These are phyloP conservation scores for Anadara kagoshimensis DNA, from an alignment of 1,140 invertebrate species.

Conservation along the genomic window DNA sequence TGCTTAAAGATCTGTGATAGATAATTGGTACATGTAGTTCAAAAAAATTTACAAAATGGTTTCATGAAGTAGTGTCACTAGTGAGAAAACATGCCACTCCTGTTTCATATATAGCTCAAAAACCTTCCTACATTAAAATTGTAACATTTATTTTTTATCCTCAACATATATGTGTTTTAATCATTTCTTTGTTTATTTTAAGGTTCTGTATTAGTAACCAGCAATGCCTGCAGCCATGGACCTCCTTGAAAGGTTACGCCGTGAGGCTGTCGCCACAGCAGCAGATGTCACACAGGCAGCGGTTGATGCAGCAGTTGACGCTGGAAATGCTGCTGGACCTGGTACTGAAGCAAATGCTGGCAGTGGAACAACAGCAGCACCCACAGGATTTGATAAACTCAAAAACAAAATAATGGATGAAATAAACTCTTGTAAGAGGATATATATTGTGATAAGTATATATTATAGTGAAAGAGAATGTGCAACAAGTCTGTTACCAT, in stretches of 20 bases:
- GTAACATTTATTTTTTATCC: too few relatives aligned
- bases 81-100: too few relatives aligned
- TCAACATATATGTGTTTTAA: not conserved
- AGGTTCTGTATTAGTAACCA: not conserved
- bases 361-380: conserved; percentile 21
- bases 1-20: too few relatives aligned
- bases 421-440: conserved; percentile 56
- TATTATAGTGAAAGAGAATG: not conserved
- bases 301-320: conserved; percentile 9
- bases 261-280: conserved; percentile 21
- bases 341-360: conserved; percentile 23
- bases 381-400: conserved; percentile 48
- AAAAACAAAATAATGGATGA: conserved; percentile 54
- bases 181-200: not conserved
- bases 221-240: conserved; percentile 42
- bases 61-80: too few relatives aligned
- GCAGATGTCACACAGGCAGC: conserved; percentile 23
- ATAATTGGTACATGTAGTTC: too few relatives aligned
- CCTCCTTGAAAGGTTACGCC: conserved; percentile 34
- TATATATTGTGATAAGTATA: not conserved
- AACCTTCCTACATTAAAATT: too few relatives aligned
- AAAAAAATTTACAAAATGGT: too few relatives aligned
- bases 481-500: too few relatives aligned
- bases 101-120: too few relatives aligned
- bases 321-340: conserved; percentile 1